phyloP scores from a whole-genome alignment of 2,888 invertebrate species.

The Auanema freiburgensis region DNA sequence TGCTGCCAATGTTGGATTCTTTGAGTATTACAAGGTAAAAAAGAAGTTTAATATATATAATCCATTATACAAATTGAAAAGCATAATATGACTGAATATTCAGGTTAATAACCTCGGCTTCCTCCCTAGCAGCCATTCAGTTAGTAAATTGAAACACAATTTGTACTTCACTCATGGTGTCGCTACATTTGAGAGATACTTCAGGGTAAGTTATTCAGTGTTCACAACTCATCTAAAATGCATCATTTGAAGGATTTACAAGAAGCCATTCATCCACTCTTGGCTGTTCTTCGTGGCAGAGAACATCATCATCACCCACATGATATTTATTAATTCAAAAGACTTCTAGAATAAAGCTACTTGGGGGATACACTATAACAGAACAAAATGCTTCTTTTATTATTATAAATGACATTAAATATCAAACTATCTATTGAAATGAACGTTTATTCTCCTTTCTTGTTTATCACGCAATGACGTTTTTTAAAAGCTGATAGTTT shows the following conservation, averaged over 20 bases:
- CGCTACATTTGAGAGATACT: conserved; percentile 46
- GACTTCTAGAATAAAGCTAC: background rate
- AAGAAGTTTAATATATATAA: background rate
- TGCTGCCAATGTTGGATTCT: conserved; percentile 53
- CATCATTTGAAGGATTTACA: conserved; percentile 43
- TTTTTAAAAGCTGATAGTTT: too few species aligned
- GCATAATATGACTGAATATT: background rate
- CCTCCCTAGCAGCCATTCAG: conserved; percentile 32
- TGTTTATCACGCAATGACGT: background rate
- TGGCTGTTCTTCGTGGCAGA: conserved; percentile 42
- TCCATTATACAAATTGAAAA: background rate
- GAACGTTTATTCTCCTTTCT: conserved; percentile 2
- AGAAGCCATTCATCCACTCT: conserved; percentile 49
- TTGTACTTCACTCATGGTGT: conserved; percentile 52
- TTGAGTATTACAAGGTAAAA: conserved; percentile 53
- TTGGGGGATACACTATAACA: background rate
- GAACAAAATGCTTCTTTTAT: too few species aligned
- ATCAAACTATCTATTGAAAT: background rate
- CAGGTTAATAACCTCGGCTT: conserved; percentile 53
- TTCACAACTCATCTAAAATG: background rate
- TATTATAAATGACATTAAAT: background rate
- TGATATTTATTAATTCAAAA: conserved; percentile 1
- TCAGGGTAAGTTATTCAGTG: conserved; percentile 30
- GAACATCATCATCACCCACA: background rate
- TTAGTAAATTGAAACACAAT: conserved; percentile 51